Evolutionary conservation across 2,888 invertebrate species (phyloP).

Genomic region (Phortica magna): DNA sequence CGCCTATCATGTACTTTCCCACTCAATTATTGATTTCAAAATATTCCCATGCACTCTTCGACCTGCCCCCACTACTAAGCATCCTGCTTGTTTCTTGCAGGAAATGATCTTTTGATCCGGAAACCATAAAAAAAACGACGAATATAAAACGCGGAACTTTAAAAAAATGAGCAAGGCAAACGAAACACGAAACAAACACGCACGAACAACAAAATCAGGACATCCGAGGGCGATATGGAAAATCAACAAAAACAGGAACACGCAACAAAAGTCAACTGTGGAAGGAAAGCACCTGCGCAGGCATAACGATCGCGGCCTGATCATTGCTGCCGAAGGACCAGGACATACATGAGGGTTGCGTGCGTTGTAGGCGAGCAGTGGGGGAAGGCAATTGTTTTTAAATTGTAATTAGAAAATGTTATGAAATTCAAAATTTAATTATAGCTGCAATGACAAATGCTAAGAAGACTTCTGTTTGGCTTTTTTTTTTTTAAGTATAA

Average conservation of each 20-base stretch:
- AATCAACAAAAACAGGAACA: slow-evolving; percentile 5
- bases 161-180: not conserved
- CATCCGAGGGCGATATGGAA: slow-evolving; percentile 43
- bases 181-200: slow-evolving; percentile 39
- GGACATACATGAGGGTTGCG: slow-evolving; percentile 12
- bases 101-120: slow-evolving; percentile 77
- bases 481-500: not conserved
- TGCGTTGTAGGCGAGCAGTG: slow-evolving; percentile 28
- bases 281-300: slow-evolving; percentile 69
- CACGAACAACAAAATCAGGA: slow-evolving; percentile 58
- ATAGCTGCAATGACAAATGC: not conserved
- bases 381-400: slow-evolving; percentile 29
- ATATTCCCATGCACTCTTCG: slow-evolving; percentile 57
- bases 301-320: not conserved
- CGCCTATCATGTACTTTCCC: not conserved
- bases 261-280: not conserved
- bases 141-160: slow-evolving; percentile 43
- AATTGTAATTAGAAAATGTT: not conserved
- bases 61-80: slow-evolving; percentile 43
- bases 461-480: not conserved
- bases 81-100: slow-evolving; percentile 73
- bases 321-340: slow-evolving; percentile 37
- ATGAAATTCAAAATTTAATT: slow-evolving; percentile 21
- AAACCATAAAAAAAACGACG: slow-evolving; percentile 73
- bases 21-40: slow-evolving; percentile 39